phyloP scores from a whole-genome alignment of 2,888 invertebrate genomes.

The Ditylenchus weischeri region DNA sequence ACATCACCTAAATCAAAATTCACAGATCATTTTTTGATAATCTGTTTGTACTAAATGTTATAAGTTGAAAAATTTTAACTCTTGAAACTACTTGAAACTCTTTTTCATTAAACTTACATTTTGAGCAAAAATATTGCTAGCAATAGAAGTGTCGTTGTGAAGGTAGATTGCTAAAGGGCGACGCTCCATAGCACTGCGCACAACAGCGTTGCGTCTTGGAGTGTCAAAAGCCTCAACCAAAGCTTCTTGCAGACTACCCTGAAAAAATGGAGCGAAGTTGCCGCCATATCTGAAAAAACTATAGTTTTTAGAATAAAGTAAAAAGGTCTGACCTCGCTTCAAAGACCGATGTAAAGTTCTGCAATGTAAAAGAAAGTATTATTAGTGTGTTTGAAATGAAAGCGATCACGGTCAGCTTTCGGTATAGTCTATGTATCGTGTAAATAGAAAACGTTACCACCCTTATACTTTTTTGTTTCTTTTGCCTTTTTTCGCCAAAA shows the following conservation, averaged over 20 bases:
- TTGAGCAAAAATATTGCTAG: conserved; percentile 80
- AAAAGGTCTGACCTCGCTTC: conserved; percentile 36
- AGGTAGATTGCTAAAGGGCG: conserved; percentile 89
- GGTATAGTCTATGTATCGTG: no score
- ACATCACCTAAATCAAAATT: conserved; percentile 66
- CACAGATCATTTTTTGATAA: background rate
- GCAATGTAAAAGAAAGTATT: no score
- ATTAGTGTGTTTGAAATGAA: no score
- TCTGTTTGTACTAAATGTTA: background rate
- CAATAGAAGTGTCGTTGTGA: conserved; percentile 89
- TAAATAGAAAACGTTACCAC: no score
- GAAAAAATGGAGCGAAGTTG: conserved; percentile 35
- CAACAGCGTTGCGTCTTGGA: conserved; percentile 22
- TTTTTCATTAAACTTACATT: conserved; percentile 20
- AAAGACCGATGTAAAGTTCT: conserved; percentile 51
- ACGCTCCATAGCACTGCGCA: conserved; percentile 66
- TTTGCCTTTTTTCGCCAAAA: no score
- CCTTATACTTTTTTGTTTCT: no score
- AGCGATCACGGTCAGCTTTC: no score
- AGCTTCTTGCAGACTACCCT: conserved; percentile 29
- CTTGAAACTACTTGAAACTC: no score
- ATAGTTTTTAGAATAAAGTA: no score
- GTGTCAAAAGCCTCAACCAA: conserved; percentile 37
- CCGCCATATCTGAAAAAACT: conserved; percentile 35
- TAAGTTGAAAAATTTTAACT: no score